Evolutionary conservation across 2,113 vertebrate species (phyloP).

Genomic region (Telmatochromis sp.): DNA sequence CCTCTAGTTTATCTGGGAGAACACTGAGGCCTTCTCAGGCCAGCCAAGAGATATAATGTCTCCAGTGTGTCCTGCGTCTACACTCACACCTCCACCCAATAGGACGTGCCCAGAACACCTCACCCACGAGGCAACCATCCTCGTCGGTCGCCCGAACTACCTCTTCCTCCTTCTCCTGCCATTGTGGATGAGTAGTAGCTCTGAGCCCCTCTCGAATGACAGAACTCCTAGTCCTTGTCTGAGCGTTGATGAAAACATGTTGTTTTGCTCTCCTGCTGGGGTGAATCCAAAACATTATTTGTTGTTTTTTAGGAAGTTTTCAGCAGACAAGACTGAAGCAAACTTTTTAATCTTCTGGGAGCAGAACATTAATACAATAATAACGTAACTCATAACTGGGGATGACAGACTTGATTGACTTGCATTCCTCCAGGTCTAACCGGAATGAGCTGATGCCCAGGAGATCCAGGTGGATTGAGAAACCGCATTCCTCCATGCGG

Average conservation of each 20-base stretch:
- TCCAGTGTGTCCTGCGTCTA: background rate
- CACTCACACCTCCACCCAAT: background rate
- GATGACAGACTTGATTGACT: background rate
- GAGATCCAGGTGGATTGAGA: conserved; percentile 41
- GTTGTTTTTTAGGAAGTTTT: background rate
- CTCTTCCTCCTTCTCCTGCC: background rate
- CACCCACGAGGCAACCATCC: background rate
- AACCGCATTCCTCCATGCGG: conserved; percentile 31
- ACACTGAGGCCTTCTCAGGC: background rate
- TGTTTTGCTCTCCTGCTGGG: background rate
- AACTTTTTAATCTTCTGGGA: background rate
- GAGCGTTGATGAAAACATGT: background rate
- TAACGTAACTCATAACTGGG: background rate
- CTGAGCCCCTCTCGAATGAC: background rate
- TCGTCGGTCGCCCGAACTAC: background rate
- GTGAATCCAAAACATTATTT: background rate
- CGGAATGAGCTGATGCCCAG: background rate
- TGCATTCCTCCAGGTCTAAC: background rate
- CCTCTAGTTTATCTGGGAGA: background rate
- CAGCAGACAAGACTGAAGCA: background rate
- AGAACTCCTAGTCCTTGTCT: background rate
- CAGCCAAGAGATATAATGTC: background rate
- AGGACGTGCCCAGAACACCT: background rate
- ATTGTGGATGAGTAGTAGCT: background rate
- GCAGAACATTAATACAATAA: background rate